Percentiles rank a stretch among this genome's conserved stretches.
These are phyloP conservation scores for Caenorhabditis sp. DNA, from an alignment of 2,888 invertebrate genomes.

Conservation along the genomic window DNA sequence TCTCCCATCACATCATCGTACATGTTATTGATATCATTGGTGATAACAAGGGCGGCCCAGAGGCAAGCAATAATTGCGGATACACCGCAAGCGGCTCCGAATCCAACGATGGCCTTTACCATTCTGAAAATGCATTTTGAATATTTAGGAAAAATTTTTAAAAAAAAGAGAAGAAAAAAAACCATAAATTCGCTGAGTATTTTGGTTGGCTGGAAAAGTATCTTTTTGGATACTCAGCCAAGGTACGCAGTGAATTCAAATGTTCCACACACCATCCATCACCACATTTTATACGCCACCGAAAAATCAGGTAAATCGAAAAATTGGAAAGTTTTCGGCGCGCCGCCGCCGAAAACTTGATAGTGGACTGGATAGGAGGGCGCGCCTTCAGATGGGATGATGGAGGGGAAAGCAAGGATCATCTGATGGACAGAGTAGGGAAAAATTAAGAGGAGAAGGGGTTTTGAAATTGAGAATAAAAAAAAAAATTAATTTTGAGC, in stretches of 20 bases:
- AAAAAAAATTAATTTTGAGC: no score
- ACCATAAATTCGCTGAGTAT: no score
- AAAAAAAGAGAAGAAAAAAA: conserved; percentile 6
- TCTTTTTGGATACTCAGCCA: no score
- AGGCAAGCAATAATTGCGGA: conserved; percentile 70
- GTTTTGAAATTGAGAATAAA: no score
- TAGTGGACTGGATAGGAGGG: conserved; percentile 42
- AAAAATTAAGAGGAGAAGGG: no score
- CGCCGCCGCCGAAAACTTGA: conserved; percentile 48
- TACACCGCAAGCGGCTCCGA: conserved; percentile 73
- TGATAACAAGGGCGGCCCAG: conserved; percentile 74
- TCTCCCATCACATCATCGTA: conserved; percentile 77
- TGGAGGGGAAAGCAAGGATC: background rate
- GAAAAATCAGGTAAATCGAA: conserved; percentile 49
- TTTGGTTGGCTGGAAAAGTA: no score
- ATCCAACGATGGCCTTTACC: conserved; percentile 72
- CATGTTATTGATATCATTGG: conserved; percentile 75
- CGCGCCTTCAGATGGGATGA: background rate
- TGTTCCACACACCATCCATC: conserved; percentile 10
- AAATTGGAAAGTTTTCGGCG: conserved; percentile 11
- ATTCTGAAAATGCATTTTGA: conserved; percentile 43
- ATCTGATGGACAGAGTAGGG: no score
- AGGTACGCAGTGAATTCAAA: no score
- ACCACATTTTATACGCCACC: conserved; percentile 37
- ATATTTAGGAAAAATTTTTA: background rate